Evolutionary conservation across 2,888 invertebrate species (phyloP).

Genomic region (Patella caerulea): DNA sequence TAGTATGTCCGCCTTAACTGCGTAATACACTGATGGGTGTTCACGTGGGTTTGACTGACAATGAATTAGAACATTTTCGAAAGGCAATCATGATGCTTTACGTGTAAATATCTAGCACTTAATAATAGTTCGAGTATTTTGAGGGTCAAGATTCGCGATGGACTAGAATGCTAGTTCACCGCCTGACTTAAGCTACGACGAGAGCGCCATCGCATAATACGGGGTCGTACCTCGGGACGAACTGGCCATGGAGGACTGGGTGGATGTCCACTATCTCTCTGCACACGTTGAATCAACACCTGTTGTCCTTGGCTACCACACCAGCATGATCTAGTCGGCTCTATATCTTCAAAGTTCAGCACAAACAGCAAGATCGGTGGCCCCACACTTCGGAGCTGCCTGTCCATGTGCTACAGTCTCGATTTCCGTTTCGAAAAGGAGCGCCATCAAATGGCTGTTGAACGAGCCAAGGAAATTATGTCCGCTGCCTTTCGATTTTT

Average conservation of each 20-base stretch:
- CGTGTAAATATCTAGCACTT: too few species aligned
- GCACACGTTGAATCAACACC: conserved; percentile 4
- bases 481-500: too few species aligned
- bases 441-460: too few species aligned
- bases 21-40: too few species aligned
- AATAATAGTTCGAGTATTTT: too few species aligned
- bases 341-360: neutral
- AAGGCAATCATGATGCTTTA: too few species aligned
- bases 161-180: neutral
- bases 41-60: too few species aligned
- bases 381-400: conserved; percentile 5
- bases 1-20: too few species aligned
- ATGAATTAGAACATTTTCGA: too few species aligned
- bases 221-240: conserved; percentile 10
- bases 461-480: too few species aligned
- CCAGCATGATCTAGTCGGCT: neutral
- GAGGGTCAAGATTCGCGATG: too few species aligned
- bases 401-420: conserved; percentile 9
- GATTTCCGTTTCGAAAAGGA: neutral
- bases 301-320: neutral
- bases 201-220: neutral
- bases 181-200: neutral
- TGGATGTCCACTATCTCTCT: neutral
- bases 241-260: conserved; percentile 12
- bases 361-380: conserved; percentile 6